phyloP scores from a whole-genome alignment of 2,888 invertebrate species.

The Drosophila colorata region DNA sequence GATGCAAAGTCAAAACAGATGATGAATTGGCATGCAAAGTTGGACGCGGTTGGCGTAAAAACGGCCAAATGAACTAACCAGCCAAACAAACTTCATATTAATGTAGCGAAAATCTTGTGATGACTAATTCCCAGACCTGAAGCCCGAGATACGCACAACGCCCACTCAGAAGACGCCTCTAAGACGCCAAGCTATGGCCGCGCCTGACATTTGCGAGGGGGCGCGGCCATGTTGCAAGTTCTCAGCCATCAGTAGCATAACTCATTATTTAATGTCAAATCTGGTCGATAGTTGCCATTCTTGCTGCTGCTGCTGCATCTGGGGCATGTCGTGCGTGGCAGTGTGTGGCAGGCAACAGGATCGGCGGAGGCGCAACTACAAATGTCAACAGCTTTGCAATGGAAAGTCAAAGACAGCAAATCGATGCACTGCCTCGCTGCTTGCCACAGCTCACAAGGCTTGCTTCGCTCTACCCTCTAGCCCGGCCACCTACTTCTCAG shows the following conservation, averaged over 20 bases:
- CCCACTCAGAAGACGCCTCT: slow-evolving; percentile 33
- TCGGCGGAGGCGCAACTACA: slow-evolving; percentile 35
- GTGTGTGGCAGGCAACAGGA: slow-evolving; percentile 19
- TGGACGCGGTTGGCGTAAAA: neutral
- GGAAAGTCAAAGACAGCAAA: slow-evolving; percentile 59
- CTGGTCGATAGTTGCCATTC: slow-evolving; percentile 56
- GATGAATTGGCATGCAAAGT: slow-evolving; percentile 69
- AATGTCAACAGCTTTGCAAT: slow-evolving; percentile 68
- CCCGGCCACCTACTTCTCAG: neutral
- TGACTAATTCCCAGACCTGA: slow-evolving; percentile 59
- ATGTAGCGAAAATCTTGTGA: slow-evolving; percentile 28
- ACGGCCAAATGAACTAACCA: slow-evolving; percentile 14
- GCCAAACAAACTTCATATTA: slow-evolving; percentile 38
- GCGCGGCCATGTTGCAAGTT: slow-evolving; percentile 65
- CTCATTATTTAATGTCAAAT: slow-evolving; percentile 81
- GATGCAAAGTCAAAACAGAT: slow-evolving; percentile 65
- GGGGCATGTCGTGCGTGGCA: slow-evolving; percentile 47
- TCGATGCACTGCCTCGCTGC: slow-evolving; percentile 45
- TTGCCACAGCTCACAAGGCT: neutral
- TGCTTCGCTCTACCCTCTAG: neutral
- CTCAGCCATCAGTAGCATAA: slow-evolving; percentile 74
- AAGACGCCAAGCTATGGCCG: slow-evolving; percentile 20
- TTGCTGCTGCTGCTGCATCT: slow-evolving; percentile 7
- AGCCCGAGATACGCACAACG: slow-evolving; percentile 42
- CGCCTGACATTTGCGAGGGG: neutral